Evolutionary conservation across 1,140 invertebrate species (phyloP).

Genomic region (Lepidurus packardi): DNA sequence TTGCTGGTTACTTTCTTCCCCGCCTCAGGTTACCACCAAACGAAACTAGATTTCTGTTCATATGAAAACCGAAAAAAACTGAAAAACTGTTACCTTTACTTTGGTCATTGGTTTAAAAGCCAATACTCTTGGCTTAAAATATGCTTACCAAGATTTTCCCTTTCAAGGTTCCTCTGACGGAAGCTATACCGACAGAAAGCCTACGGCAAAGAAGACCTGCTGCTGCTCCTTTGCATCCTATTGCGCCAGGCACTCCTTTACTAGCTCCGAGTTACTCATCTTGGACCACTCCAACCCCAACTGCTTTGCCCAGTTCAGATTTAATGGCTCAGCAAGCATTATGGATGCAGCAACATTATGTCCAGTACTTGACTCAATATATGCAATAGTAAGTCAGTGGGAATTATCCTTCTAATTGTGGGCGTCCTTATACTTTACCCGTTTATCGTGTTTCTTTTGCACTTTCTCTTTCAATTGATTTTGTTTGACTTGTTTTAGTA

Average conservation of each 20-base stretch:
- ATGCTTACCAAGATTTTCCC: neutral
- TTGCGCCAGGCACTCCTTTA: neutral
- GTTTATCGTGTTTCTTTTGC: neutral
- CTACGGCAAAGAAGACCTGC: neutral
- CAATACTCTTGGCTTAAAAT: neutral
- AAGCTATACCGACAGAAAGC: neutral
- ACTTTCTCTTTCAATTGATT: neutral
- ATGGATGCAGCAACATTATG: constrained; percentile 13
- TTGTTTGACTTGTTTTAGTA: neutral
- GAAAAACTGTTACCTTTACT: neutral
- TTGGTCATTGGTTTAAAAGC: neutral
- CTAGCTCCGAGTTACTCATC: neutral
- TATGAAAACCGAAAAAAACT: too few relatives aligned
- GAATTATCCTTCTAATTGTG: too few relatives aligned
- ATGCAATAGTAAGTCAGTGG: neutral
- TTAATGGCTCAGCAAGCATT: neutral
- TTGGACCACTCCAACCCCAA: neutral
- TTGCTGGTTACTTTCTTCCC: neutral
- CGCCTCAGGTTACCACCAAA: neutral
- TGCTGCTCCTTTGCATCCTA: neutral
- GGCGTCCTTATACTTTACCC: neutral
- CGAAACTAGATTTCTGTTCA: neutral
- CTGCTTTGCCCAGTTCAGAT: neutral
- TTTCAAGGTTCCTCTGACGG: constrained; percentile 4
- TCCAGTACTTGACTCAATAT: neutral